Evolutionary conservation across 1,140 invertebrate species (phyloP), one percentile per base, ranked within the genome.

Genomic region (Calycopis cecrops): DNA sequence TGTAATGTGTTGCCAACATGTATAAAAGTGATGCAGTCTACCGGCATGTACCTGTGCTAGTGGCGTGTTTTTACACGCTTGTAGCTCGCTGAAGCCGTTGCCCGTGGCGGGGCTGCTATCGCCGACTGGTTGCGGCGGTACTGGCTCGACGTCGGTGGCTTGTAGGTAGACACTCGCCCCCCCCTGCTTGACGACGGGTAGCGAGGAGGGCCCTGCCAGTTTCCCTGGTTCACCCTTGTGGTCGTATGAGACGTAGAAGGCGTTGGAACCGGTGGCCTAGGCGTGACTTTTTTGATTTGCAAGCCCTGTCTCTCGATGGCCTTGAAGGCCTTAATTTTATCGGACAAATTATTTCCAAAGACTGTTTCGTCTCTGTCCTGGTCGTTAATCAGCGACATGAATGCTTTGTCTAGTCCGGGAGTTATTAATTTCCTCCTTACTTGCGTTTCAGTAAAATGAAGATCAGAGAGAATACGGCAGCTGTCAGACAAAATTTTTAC

Each of bases 41-140:
- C 68, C 71, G n/a, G 65, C 65, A 47, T 63, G 66, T 63, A 66
- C 69, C 66, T 65, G 38, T 62, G 57, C 10, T 63, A 60, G 10
- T 16, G 52, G 18, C 54, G 10, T 28, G 16, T 51, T 6, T 28
- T 28, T 6, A 49, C 57, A 56, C 47, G 50, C 14, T 11, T 49
- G n/a, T 21, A 9, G 11, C 33, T 18, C 7, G 60, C 34, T 3
- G 42, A 10, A n/a, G 10, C 16, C n/a, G 16, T 17, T 28, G 9
- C 9, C 10, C 1, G 48, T 14, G 12, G 3, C 9, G 17, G 4
- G 49, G 42, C 48, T n/a, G 57, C 16, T 52, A 50, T 10, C 34
- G 16, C 38, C 38, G 21, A 28, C 21, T 3, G 21, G 21, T 28
- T 28, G 21, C n/a, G 33, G 52, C 17, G 14, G n/a, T 6, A 21